Conservation (phyloP, 2,113 vertebrate genomes). For the Lynx canadensis region DNA sequence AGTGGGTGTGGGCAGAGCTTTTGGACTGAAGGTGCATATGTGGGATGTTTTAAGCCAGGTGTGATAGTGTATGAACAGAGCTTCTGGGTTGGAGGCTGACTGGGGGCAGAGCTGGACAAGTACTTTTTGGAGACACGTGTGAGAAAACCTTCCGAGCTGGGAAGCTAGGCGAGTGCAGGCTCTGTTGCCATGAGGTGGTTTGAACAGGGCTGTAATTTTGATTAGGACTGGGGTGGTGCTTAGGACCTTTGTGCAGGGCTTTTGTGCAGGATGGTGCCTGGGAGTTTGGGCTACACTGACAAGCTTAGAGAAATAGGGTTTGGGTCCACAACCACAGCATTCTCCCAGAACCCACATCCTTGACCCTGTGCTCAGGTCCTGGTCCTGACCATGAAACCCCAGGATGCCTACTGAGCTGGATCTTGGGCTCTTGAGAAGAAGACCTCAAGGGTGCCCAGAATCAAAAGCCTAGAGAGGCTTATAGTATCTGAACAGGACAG, state of each 20-base stretch:
- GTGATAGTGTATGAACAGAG: not conserved
- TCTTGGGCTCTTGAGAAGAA: not conserved
- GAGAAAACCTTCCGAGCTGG: not conserved
- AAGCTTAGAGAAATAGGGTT: not conserved
- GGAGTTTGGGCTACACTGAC: not conserved
- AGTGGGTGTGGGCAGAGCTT: slow-evolving; percentile 49
- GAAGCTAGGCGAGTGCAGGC: not conserved
- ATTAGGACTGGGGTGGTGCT: not conserved
- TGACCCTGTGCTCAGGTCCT: not conserved
- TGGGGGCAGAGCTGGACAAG: not conserved
- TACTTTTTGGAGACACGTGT: not conserved
- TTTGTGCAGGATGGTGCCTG: not conserved
- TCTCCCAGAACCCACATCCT: not conserved
- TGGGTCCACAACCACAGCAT: not conserved
- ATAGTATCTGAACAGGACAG: not conserved
- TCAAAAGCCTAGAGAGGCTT: not conserved
- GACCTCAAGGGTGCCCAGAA: not conserved
- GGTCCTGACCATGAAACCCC: not conserved
- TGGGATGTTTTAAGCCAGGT: slow-evolving; percentile 23
- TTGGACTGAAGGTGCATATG: not conserved
- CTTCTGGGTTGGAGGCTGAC: not conserved
- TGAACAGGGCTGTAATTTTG: not conserved
- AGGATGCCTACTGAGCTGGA: not conserved
- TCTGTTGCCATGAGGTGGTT: not conserved
- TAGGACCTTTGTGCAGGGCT: not conserved